Evolutionary conservation across 1,140 invertebrate genomes (phyloP), one percentile per base, ranked within the genome.

Genomic region (Aphaenogaster ashmeadi): DNA sequence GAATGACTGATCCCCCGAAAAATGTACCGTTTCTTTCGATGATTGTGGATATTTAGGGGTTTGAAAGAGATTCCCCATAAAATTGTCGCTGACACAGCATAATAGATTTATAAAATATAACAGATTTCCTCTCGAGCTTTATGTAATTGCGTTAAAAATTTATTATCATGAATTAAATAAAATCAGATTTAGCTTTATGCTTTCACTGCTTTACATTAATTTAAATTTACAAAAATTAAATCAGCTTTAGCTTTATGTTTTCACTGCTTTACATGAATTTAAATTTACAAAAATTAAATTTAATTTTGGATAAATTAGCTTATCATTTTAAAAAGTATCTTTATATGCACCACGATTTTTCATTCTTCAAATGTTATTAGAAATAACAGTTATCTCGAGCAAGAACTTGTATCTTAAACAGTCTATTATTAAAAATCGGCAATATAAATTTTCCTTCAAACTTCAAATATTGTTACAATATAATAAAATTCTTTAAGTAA

Each of bases 11-110:
- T 80, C 21, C n/a, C n/a, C 38, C 75, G 36, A 3, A 54, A 81
- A 81, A 56, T 71, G 13, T 15, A 27, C 13, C 18, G 13, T 56
- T 44, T 81, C 50, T 71, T 56, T 56, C 38, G 52, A 81, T 6
- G 8, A 80, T 80, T 36, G 47, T n/a, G 9, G 27, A 78, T 54
- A 38, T 41, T 38, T 36, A 27, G 13, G 13, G 11, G 13, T 21
- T 36, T 41, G 44, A 64, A 67, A 52, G 4, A 44, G 7, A 13
- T 41, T 21, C 21, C 3, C 36, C n/a, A 5, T 69, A 15, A 69
- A 54, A 56, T 81, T 41, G 3, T 7, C 11, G 18, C 13, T 66
- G 18, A 38, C 11, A 27, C 11, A 27, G 3, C 6, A 2, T 27
- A 52, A 80, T 38, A 21, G 13, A 66, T 52, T 50, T 15, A 69